phyloP scores from a whole-genome alignment of 2,888 invertebrate genomes.

The Megalurothrips usitatus region DNA sequence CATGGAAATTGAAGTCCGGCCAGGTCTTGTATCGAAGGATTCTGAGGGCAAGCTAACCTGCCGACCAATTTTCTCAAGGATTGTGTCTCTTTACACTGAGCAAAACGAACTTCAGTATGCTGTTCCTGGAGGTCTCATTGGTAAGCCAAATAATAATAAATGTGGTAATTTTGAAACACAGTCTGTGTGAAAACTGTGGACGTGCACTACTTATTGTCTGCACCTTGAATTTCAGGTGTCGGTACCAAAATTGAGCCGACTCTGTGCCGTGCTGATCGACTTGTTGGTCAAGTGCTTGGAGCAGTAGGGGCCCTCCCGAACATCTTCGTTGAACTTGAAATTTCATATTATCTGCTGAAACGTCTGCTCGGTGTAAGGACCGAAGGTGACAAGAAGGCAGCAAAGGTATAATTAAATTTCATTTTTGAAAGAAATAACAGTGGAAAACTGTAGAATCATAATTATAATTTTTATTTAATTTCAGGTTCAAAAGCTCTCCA shows the following conservation, averaged over 20 bases:
- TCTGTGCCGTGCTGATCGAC: constrained; percentile 93
- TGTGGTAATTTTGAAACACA: neutral
- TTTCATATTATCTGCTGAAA: constrained; percentile 94
- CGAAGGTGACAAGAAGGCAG: constrained; percentile 98
- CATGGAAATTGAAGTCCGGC: constrained; percentile 97
- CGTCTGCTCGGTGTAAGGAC: constrained; percentile 94
- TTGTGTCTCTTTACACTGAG: constrained; percentile 95
- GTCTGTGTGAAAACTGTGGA: neutral
- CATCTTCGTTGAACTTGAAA: constrained; percentile 96
- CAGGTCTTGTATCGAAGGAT: constrained; percentile 96
- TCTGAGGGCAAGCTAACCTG: constrained; percentile 93
- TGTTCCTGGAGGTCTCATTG: constrained; percentile 98
- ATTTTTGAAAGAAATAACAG: constrained; percentile 24
- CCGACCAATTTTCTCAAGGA: constrained; percentile 92
- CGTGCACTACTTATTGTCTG: constrained; percentile 2
- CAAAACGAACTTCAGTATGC: constrained; percentile 98
- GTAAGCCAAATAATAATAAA: constrained; percentile 42
- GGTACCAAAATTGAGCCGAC: constrained; percentile 99
- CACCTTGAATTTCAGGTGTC: constrained; percentile 57
- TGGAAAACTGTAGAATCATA: neutral
- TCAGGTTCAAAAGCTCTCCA: constrained; percentile 60
- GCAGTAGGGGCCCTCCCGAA: constrained; percentile 95
- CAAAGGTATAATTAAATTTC: constrained; percentile 61
- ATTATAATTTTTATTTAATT: constrained; percentile 34
- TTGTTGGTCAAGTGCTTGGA: constrained; percentile 95